These are phyloP conservation scores for Achatina immaculata DNA, from an alignment of 1,140 invertebrate genomes.

Conservation along the genomic window DNA sequence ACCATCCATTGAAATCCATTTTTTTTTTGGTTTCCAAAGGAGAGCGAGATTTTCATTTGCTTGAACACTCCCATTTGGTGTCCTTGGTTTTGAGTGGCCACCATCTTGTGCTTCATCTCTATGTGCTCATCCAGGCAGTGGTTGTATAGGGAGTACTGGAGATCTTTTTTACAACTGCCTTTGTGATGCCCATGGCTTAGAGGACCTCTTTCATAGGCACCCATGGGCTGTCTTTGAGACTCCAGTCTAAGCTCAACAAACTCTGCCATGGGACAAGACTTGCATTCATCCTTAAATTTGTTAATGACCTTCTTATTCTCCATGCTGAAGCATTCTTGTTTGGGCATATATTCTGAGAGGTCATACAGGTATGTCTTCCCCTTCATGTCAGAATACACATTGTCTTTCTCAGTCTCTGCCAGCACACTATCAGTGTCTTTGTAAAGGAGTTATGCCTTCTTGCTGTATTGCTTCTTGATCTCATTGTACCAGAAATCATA, in stretches of 20 bases:
- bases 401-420: slow-evolving; percentile 62
- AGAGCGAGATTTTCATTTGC: too few relatives aligned
- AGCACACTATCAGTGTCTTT: slow-evolving; percentile 71
- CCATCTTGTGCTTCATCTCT: too few relatives aligned
- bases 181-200: too few relatives aligned
- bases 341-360: slow-evolving; percentile 33
- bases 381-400: slow-evolving; percentile 59
- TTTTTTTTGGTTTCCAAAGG: too few relatives aligned
- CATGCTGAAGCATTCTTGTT: slow-evolving; percentile 29
- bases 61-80: too few relatives aligned
- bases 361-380: slow-evolving; percentile 32
- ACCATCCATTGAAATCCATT: too few relatives aligned
- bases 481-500: slow-evolving; percentile 62
- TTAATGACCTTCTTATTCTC: slow-evolving; percentile 72
- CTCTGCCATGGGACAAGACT: slow-evolving; percentile 64
- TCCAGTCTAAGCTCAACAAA: slow-evolving; percentile 69
- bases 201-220: too few relatives aligned
- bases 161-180: too few relatives aligned
- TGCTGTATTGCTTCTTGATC: slow-evolving; percentile 48
- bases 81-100: too few relatives aligned
- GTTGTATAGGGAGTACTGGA: too few relatives aligned
- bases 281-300: slow-evolving; percentile 73
- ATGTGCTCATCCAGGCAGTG: too few relatives aligned
- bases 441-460: slow-evolving; percentile 54
- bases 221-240: too few relatives aligned